These are phyloP conservation scores for Caenorhabditis sulstoni DNA, from an alignment of 2,888 invertebrate genomes.

Conservation along the genomic window DNA sequence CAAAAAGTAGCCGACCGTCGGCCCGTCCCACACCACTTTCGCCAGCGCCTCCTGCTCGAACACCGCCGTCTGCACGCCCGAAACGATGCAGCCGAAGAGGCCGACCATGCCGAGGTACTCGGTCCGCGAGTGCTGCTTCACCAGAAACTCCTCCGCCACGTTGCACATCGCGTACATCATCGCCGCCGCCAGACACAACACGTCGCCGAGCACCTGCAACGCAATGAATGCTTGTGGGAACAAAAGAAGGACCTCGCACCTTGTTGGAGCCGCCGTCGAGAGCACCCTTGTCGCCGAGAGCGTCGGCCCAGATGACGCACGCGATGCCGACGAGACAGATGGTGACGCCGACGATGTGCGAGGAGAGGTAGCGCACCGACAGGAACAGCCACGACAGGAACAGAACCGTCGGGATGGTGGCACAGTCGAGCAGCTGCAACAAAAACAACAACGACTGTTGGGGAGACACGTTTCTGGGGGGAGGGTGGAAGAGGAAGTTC, in stretches of 20 bases:
- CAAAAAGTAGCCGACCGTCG: constrained; percentile 79
- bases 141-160: constrained; percentile 88
- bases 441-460: too few species aligned
- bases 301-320: constrained; percentile 89
- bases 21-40: constrained; percentile 84
- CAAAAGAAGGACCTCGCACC: too few species aligned
- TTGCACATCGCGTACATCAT: constrained; percentile 82
- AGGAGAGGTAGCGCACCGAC: constrained; percentile 85
- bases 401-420: constrained; percentile 89
- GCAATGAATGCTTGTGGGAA: too few species aligned
- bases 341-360: constrained; percentile 83
- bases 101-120: constrained; percentile 90
- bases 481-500: too few species aligned
- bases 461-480: too few species aligned
- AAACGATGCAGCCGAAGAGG: constrained; percentile 87
- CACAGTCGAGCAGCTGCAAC: constrained; percentile 89
- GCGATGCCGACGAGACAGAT: constrained; percentile 89
- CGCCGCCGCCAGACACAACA: constrained; percentile 88
- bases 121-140: constrained; percentile 87
- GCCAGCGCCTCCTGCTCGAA: constrained; percentile 87
- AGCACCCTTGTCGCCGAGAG: constrained; percentile 83
- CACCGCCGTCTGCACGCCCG: constrained; percentile 87
- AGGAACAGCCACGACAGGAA: constrained; percentile 88
- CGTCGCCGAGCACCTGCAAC: constrained; percentile 86
- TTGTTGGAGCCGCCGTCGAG: constrained; percentile 85